Evolutionary conservation across 2,888 invertebrate species (phyloP).

Genomic region (Lepetodrilus schrolli): DNA sequence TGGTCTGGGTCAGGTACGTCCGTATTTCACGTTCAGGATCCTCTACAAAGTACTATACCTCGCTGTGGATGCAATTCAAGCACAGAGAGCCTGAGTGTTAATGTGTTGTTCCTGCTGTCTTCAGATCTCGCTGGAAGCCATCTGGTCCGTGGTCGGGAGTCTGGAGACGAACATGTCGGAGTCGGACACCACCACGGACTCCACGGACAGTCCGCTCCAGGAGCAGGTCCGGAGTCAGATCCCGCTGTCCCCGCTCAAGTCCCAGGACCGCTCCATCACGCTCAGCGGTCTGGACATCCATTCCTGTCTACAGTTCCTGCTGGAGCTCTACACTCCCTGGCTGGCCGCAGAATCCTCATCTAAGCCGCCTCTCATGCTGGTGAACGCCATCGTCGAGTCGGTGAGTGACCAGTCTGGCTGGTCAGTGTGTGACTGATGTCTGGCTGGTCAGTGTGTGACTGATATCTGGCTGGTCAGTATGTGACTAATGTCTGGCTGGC

Average conservation of each 20-base stretch:
- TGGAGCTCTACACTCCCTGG: constrained; percentile 91
- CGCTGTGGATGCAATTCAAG: no score
- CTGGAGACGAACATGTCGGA: constrained; percentile 60
- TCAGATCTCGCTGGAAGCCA: constrained; percentile 72
- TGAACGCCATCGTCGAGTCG: constrained; percentile 75
- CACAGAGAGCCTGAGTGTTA: no score
- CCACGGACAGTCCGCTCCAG: constrained; percentile 57
- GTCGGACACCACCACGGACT: constrained; percentile 65
- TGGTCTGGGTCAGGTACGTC: constrained; percentile 66
- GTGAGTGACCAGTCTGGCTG: no score
- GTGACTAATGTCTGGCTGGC: no score
- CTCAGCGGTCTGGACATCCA: constrained; percentile 85
- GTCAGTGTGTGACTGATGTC: no score
- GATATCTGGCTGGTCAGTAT: no score
- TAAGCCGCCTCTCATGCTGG: constrained; percentile 73
- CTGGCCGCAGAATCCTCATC: constrained; percentile 77
- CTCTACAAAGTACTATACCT: no score
- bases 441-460: no score
- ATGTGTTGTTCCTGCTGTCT: no score
- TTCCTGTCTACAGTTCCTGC: constrained; percentile 92
- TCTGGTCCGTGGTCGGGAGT: constrained; percentile 72
- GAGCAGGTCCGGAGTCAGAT: constrained; percentile 11
- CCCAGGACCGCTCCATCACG: constrained; percentile 69
- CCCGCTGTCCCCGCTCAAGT: constrained; percentile 39
- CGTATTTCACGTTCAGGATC: background rate